phyloP scores from a whole-genome alignment of 2,113 vertebrate genomes.

The Dendropsophus ebraccatus region DNA sequence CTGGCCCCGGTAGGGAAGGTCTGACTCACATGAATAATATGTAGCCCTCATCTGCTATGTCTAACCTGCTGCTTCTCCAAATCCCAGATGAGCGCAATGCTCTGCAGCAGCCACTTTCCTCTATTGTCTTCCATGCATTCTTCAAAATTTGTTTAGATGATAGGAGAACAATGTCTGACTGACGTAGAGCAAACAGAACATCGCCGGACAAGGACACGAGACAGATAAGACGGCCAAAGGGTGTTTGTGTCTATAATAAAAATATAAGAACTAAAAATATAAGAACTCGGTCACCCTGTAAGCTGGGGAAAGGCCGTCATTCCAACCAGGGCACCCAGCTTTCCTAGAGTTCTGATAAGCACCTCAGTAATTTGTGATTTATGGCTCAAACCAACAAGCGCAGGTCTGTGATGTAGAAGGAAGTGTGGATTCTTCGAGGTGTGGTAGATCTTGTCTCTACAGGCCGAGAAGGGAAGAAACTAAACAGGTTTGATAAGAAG shows the following conservation, averaged over 20 bases:
- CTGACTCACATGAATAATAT: conserved; percentile 31
- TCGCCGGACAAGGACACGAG: background rate
- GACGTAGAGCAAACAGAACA: background rate
- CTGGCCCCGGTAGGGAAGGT: background rate
- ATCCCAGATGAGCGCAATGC: background rate
- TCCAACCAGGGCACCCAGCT: background rate
- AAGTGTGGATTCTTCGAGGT: conserved; percentile 20
- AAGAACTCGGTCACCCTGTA: background rate
- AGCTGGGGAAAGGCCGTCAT: background rate
- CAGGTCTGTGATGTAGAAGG: background rate
- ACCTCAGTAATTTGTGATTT: background rate
- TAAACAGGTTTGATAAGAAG: conserved; percentile 41
- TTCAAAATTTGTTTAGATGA: conserved; percentile 9
- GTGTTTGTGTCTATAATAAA: background rate
- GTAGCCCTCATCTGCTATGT: conserved; percentile 28
- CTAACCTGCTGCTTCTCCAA: conserved; percentile 21
- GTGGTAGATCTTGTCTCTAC: conserved; percentile 23
- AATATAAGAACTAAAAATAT: background rate
- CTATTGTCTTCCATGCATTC: background rate
- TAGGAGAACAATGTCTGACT: conserved; percentile 15
- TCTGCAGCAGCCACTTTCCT: background rate
- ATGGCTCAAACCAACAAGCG: background rate
- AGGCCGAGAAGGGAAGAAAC: background rate
- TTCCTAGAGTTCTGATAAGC: background rate
- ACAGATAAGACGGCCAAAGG: background rate